These are phyloP conservation scores for Montipora sp. DNA, from an alignment of 64 coral and sea anemone genomes.

Conservation along the genomic window DNA sequence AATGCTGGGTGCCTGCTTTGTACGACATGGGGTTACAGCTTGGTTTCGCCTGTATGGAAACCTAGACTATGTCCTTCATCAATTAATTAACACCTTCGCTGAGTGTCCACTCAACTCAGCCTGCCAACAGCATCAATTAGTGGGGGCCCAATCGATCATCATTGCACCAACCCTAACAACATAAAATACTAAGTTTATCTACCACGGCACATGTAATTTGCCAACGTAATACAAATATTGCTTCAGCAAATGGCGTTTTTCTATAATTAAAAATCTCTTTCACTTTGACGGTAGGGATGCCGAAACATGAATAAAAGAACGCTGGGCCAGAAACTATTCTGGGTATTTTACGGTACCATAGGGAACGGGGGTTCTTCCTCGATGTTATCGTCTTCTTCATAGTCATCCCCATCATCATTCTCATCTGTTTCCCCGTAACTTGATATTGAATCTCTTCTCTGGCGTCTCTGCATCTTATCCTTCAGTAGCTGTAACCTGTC, in stretches of 20 bases:
- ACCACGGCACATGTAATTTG: not conserved
- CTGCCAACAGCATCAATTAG: too few relatives aligned
- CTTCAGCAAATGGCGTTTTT: not conserved
- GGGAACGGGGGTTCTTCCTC: not conserved
- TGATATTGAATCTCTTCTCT: not conserved
- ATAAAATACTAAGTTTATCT: too few relatives aligned
- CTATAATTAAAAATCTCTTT: too few relatives aligned
- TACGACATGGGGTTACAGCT: not conserved
- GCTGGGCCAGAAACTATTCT: too few relatives aligned
- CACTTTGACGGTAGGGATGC: too few relatives aligned
- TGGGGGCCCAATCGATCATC: too few relatives aligned
- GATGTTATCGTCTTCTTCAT: not conserved
- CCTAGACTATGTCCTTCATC: not conserved
- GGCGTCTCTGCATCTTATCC: not conserved
- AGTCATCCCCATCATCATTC: not conserved
- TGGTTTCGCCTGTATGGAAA: not conserved
- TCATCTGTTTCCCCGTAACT: slow-evolving; percentile 4
- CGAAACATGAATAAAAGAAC: too few relatives aligned
- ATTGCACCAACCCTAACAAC: too few relatives aligned
- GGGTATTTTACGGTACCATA: not conserved
- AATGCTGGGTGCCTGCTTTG: not conserved
- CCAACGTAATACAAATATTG: not conserved
- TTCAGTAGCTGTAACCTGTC: not conserved
- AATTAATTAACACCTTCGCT: too few relatives aligned
- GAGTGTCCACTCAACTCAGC: too few relatives aligned